These are phyloP conservation scores for Ephydatia muelleri DNA, from an alignment of 37 sponge, comb jelly and placozoan species.

Conservation along the genomic window DNA sequence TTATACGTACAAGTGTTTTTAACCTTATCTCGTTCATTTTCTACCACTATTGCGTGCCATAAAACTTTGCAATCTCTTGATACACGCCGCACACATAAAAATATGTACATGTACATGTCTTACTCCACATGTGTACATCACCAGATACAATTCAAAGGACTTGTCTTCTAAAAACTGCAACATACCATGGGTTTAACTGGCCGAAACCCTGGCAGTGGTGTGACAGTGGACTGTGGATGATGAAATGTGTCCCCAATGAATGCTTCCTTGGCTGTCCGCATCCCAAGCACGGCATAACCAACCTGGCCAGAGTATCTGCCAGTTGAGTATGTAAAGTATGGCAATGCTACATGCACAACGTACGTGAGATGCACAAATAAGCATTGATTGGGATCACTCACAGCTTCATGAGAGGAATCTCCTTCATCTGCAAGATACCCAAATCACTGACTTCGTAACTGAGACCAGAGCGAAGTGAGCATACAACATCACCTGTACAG, in stretches of 20 bases:
- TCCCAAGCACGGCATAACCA: slow-evolving; percentile 84
- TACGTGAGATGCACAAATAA: not conserved
- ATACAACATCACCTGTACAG: slow-evolving; percentile 62
- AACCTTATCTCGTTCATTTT: no score
- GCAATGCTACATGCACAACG: not conserved
- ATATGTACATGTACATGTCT: no score
- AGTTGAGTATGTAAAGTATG: not conserved
- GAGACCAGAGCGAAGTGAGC: slow-evolving; percentile 51
- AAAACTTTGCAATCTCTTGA: no score
- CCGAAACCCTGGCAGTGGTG: slow-evolving; percentile 76
- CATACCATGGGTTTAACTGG: slow-evolving; percentile 85
- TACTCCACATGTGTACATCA: no score
- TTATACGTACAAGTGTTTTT: no score
- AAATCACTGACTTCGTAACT: slow-evolving; percentile 66
- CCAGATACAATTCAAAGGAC: no score
- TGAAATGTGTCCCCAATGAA: slow-evolving; percentile 95
- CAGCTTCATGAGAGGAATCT: slow-evolving; percentile 47
- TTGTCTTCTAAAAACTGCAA: not conserved
- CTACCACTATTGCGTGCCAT: no score
- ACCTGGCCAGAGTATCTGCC: slow-evolving; percentile 80
- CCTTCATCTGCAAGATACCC: slow-evolving; percentile 72
- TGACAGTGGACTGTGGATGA: slow-evolving; percentile 36
- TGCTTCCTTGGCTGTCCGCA: slow-evolving; percentile 77
- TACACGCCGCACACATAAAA: no score
- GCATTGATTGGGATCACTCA: slow-evolving; percentile 34